A percentile compares a stretch with the other conserved stretches of the same genome.
Evolutionary conservation across 2,113 vertebrate genomes (phyloP).

Genomic region (Corythoichthys intestinalis): DNA sequence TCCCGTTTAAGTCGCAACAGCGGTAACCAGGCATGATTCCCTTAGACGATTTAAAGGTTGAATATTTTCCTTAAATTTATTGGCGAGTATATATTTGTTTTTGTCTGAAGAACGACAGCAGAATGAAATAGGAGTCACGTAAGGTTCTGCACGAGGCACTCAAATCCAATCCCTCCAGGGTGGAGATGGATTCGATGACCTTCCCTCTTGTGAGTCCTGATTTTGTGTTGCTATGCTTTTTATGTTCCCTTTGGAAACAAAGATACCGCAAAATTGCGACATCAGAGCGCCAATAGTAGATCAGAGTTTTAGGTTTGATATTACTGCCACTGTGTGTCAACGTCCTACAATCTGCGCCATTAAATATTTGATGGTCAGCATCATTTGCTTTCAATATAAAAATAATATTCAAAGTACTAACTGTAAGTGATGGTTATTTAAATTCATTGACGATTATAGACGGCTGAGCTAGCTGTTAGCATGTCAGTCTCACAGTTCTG

Average conservation of each 20-base stretch:
- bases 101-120: background rate
- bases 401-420: too few relatives aligned
- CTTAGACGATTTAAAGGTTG: constrained; percentile 12
- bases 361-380: too few relatives aligned
- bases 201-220: background rate
- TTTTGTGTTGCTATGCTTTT: background rate
- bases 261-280: background rate
- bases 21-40: constrained; percentile 32
- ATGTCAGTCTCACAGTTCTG: too few relatives aligned
- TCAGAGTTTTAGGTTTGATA: too few relatives aligned
- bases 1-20: constrained; percentile 5
- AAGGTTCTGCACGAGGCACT: constrained; percentile 3
- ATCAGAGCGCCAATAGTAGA: background rate
- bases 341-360: too few relatives aligned
- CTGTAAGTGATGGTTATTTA: too few relatives aligned
- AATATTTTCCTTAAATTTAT: background rate
- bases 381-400: too few relatives aligned
- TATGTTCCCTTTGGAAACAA: background rate
- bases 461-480: too few relatives aligned
- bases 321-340: too few relatives aligned
- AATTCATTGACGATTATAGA: too few relatives aligned
- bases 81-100: background rate
- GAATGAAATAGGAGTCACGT: background rate
- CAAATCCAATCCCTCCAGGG: background rate
- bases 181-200: background rate